Evolutionary conservation across 2,113 vertebrate genomes (phyloP).

Genomic region (Glareola pratincola): DNA sequence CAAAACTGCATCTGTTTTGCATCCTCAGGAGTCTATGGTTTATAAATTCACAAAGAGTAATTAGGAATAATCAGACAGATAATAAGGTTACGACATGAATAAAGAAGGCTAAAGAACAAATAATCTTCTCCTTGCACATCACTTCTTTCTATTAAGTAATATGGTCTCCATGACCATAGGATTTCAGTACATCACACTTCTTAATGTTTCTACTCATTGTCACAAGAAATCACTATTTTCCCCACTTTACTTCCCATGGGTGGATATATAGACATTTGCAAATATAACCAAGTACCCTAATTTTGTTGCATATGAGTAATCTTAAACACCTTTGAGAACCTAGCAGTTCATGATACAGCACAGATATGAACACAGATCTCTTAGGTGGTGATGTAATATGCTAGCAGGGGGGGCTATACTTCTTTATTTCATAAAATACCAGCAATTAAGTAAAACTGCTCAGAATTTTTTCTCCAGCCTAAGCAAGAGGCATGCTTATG

Average conservation of each 20-base stretch:
- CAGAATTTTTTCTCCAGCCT: background rate
- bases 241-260: background rate
- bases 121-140: background rate
- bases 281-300: background rate
- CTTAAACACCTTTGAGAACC: background rate
- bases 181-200: background rate
- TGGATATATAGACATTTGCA: background rate
- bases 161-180: background rate
- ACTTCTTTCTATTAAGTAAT: background rate
- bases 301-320: background rate
- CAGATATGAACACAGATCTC: background rate
- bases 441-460: background rate
- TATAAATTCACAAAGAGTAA: background rate
- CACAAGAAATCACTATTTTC: background rate
- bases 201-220: background rate
- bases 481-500: background rate
- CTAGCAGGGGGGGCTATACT: background rate
- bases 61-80: background rate
- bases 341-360: rapidly evolving
- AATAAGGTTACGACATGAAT: background rate
- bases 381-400: background rate
- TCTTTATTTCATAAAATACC: background rate
- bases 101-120: background rate
- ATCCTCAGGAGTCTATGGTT: background rate
- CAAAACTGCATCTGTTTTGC: background rate